Base-by-base conservation (phyloP, 2,797 vertebrate genomes). In the Liparis tanakae region DNA sequence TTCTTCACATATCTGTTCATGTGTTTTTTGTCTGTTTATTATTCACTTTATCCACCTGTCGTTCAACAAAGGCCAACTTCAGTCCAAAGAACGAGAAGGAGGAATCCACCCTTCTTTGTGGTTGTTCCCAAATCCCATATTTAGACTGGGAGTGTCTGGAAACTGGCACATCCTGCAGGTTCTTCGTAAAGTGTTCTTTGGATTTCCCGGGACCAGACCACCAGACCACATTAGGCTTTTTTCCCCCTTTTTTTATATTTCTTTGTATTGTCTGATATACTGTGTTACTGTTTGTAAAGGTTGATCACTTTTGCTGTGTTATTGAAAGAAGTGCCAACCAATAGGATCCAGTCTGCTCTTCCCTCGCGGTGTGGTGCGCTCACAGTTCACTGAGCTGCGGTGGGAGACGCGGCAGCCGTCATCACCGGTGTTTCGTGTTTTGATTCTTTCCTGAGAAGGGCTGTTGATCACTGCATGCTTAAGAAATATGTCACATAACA, bases 21-120 rank as follows among this genome's bases (percentile, higher is more conserved):
- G 14, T 72, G 25, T 22, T 70, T 72, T 72, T 36, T 61, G 5
- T 43, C 15, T 68, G 54, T 68, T 50, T 41, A 9, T 72, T 48
- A 63, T 64, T 62, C 59, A 58, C 67, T 74, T 36, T 3, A 39
- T 64, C 87, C 57, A 81, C 25, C 34, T 50, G n/a, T 75, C 70
- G 69, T 30, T 72, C 50, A 60, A 62, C 33, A 80, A 74, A 79
- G 54, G 72, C 67, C 66, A 77, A 76, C 53, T 80, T 58, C 10
- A 76, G 80, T 86, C 88, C 92, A 92, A 91, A 91, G 89, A 90
- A 91, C 91, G 89, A 90, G 79, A 77, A 75, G 79, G 74, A 89
- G 73, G 62, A 58, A 75, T 72, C 69, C 74, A 46, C 53, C 20
- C 54, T 53, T 79, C 25, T 63, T 66, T 67, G 22, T 3, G 4